Evolutionary conservation across 2,797 vertebrate species (phyloP).

Genomic region (Morelia viridis): DNA sequence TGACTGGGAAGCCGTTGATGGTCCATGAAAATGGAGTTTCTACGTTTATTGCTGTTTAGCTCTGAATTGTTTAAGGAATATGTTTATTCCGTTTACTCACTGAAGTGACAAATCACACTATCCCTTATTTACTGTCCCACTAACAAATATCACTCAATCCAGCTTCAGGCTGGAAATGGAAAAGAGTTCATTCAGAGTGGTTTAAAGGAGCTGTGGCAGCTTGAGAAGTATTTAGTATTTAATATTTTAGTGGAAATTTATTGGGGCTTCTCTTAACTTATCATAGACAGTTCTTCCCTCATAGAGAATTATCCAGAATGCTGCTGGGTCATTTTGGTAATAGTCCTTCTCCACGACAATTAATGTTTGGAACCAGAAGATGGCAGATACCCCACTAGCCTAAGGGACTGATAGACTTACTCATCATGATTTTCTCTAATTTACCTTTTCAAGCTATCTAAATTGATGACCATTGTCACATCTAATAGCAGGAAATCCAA

Average conservation of each 20-base stretch:
- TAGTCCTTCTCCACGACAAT: background rate
- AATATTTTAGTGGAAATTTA: background rate
- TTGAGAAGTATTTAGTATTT: too few species aligned
- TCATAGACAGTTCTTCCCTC: background rate
- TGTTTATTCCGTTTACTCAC: background rate
- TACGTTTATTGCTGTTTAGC: background rate
- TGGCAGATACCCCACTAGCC: background rate
- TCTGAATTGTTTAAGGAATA: background rate
- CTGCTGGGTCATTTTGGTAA: background rate
- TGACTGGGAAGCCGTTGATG: background rate
- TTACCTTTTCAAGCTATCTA: background rate
- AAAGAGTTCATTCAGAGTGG: background rate
- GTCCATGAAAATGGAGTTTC: background rate
- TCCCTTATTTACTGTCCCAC: background rate
- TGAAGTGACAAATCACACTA: background rate
- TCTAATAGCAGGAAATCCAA: background rate
- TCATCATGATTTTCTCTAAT: background rate
- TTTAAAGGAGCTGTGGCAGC: background rate
- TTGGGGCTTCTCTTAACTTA: background rate
- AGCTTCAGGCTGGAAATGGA: background rate
- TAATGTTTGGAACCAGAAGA: background rate
- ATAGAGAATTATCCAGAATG: background rate
- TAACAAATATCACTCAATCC: background rate
- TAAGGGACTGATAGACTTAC: background rate
- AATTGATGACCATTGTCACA: background rate